These are phyloP conservation scores for Alauda arvensis DNA, from an alignment of 2,797 vertebrate species.

Conservation along the genomic window DNA sequence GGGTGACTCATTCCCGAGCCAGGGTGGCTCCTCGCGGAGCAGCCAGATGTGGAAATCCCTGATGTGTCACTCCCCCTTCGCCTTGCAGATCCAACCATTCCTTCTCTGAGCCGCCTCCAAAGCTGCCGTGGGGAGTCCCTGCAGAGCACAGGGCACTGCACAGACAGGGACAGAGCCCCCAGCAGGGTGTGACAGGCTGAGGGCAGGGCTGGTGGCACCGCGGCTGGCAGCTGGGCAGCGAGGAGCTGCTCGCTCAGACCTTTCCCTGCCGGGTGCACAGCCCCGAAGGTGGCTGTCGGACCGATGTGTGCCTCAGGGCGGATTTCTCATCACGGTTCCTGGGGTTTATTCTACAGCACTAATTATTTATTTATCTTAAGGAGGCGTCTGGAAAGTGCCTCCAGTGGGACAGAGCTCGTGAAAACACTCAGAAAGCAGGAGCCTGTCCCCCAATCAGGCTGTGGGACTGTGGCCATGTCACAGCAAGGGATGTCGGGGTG, in stretches of 20 bases:
- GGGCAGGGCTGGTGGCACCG: neutral
- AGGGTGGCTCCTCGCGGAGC: neutral
- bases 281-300: neutral
- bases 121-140: accelerated
- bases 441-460: accelerated
- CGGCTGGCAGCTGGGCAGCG: neutral
- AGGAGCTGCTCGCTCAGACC: neutral
- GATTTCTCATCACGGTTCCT: accelerated
- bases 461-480: neutral
- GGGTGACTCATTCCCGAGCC: neutral
- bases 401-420: neutral
- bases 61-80: neutral
- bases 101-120: neutral
- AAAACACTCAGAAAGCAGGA: accelerated
- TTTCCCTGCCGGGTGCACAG: neutral
- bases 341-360: neutral
- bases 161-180: neutral
- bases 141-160: accelerated
- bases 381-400: neutral
- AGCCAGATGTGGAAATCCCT: neutral
- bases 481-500: neutral
- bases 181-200: neutral
- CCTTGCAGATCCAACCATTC: accelerated
- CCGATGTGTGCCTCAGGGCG: accelerated
- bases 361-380: neutral